phyloP scores from a whole-genome alignment of 1,140 invertebrate genomes.

The Trichogramma pretiosum region DNA sequence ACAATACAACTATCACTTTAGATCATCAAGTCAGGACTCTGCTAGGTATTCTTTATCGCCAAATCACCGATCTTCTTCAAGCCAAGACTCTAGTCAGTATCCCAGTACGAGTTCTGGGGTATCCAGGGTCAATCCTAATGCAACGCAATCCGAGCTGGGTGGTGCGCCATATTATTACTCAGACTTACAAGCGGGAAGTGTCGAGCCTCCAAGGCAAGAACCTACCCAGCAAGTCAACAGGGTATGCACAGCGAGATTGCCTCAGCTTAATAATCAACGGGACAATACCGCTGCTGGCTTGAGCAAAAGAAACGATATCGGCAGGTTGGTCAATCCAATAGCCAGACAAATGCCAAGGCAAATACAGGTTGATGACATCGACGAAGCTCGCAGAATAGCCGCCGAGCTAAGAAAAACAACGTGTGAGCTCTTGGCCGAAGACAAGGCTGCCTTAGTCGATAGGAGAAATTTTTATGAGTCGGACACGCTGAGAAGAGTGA shows the following conservation, averaged over 20 bases:
- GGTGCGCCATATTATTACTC: slow-evolving; percentile 79
- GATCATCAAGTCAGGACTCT: slow-evolving; percentile 33
- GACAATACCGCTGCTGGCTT: slow-evolving; percentile 39
- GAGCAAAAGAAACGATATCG: slow-evolving; percentile 63
- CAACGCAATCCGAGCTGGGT: slow-evolving; percentile 25
- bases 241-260: slow-evolving; percentile 31
- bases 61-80: slow-evolving; percentile 31
- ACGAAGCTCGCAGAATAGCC: slow-evolving; percentile 50
- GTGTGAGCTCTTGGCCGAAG: slow-evolving; percentile 55
- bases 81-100: slow-evolving; percentile 30
- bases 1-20: slow-evolving; percentile 22
- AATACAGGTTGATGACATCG: slow-evolving; percentile 34
- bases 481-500: slow-evolving; percentile 53
- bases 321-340: slow-evolving; percentile 72
- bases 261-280: slow-evolving; percentile 62
- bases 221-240: slow-evolving; percentile 17
- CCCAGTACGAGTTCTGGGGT: slow-evolving; percentile 10
- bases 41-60: slow-evolving; percentile 24
- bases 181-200: slow-evolving; percentile 49
- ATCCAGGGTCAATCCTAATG: background rate
- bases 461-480: slow-evolving; percentile 70
- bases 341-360: slow-evolving; percentile 32
- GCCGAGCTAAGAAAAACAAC: slow-evolving; percentile 57
- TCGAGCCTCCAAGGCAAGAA: slow-evolving; percentile 7
- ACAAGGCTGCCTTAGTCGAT: slow-evolving; percentile 53